Conservation (phyloP, 2,888 invertebrate genomes). For the Machimus atricapillus region DNA sequence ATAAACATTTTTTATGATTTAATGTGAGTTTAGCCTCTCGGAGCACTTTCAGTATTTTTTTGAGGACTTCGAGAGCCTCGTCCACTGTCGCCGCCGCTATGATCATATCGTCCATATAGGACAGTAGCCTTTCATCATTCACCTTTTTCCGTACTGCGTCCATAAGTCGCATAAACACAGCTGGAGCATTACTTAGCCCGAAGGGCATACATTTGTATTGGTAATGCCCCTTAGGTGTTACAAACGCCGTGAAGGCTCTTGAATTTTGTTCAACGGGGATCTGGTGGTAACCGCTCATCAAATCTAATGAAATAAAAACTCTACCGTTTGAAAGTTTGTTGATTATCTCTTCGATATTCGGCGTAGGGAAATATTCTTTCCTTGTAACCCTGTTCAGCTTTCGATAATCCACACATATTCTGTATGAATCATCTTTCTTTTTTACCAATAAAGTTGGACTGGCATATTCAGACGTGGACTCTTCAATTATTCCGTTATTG, state of each 20-base stretch:
- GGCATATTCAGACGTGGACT: background rate
- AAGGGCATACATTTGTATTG: constrained; percentile 10
- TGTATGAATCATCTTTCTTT: background rate
- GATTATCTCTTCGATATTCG: background rate
- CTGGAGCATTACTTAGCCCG: background rate
- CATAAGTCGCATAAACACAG: constrained; percentile 3
- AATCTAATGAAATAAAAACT: background rate
- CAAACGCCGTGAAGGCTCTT: background rate
- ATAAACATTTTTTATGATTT: constrained; percentile 7
- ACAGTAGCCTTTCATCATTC: background rate
- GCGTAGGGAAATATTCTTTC: background rate
- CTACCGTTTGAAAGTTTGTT: background rate
- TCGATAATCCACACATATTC: constrained; percentile 24
- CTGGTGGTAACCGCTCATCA: constrained; percentile 1
- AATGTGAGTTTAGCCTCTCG: background rate
- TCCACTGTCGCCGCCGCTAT: background rate
- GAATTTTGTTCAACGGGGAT: background rate
- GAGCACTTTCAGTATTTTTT: background rate
- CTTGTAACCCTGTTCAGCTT: background rate
- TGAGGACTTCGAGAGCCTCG: background rate
- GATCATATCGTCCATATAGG: constrained; percentile 38
- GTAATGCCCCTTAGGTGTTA: constrained; percentile 3
- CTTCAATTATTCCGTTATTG: background rate
- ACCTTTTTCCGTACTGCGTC: background rate
- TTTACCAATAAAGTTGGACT: background rate